These are phyloP conservation scores for Potorous gilbertii DNA, from an alignment of 2,797 vertebrate species.

Conservation along the genomic window DNA sequence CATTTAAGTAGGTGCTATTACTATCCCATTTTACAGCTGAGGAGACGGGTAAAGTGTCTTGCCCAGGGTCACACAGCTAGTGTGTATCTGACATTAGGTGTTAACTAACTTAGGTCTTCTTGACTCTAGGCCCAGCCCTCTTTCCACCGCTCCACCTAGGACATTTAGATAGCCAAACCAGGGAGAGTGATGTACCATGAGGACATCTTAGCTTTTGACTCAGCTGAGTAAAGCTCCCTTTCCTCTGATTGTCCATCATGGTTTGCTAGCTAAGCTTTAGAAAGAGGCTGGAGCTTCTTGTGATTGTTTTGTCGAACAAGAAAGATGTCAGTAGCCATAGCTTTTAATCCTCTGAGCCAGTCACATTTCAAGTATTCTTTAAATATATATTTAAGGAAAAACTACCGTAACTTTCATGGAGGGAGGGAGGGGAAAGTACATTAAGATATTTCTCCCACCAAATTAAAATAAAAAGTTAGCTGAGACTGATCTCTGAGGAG, in stretches of 20 bases:
- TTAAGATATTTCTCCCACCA: neutral
- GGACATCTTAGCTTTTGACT: neutral
- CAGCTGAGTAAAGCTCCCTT: neutral
- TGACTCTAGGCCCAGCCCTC: neutral
- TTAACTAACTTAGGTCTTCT: neutral
- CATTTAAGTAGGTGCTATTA: neutral
- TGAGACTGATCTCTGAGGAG: neutral
- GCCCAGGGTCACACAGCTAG: too few species aligned
- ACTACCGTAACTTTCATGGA: neutral
- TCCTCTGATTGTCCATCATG: neutral
- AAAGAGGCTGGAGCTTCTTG: neutral
- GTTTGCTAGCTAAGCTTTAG: neutral
- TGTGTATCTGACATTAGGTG: neutral
- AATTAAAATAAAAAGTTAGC: too few species aligned
- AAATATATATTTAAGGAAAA: neutral
- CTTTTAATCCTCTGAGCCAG: neutral
- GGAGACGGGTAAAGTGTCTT: neutral
- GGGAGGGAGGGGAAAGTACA: neutral
- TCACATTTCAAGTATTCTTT: neutral
- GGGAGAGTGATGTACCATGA: neutral
- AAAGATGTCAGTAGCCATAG: neutral
- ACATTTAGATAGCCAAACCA: neutral
- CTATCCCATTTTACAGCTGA: neutral
- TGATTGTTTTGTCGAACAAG: neutral
- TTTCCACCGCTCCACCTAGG: neutral